Base-by-base conservation (phyloP, 2,888 invertebrate genomes). In the Netelia fuscicornis region DNA sequence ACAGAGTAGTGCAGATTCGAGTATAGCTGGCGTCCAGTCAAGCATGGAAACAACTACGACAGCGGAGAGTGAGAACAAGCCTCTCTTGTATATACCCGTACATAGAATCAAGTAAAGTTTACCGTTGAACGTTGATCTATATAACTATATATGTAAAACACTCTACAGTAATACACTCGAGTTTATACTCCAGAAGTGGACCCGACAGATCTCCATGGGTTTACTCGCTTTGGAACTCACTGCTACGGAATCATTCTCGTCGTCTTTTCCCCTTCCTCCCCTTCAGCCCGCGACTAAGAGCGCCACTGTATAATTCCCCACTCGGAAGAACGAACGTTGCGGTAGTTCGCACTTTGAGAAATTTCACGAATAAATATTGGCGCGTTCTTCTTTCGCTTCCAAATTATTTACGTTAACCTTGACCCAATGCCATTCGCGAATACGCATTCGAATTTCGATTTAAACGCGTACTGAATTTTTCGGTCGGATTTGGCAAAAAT, bases 91-190 rank as follows among this genome's bases (percentile, higher is more conserved):
- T 72, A 74, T 20, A 54, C 42, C 30, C 62, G n/a, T 62, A 74
- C 56, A 81, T 20, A 56, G 76, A 74, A 80, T 72, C 77, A 77
- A 72, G 81, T 13, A 64, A 68, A 77, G 77, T 84, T 77, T 62
- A 78, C 70, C 25, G 58, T 70, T 68, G 20, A n/a, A 58, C 58
- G 58, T 8, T 56, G 56, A n/a, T 1, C 70, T 62, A n/a, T 54
- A n/a, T n/a, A n/a, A 52, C 3, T 30, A 37, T 54, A 52, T 54
- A 17, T 17, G 64, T 52, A 17, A 52, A 30, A 48, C 48, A 13
- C 25, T 0, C 30, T 44, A 30, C 25, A 58, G n/a, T 75, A 37
- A 30, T 20, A 20, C 44, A 68, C 54, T 17, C 25, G 48, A 6
- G 17, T 17, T 25, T 17, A 58, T n/a, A 20, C 10, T 20, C 52